Conservation (phyloP, 2,797 vertebrate species). For the Acanthopagrus latus region DNA sequence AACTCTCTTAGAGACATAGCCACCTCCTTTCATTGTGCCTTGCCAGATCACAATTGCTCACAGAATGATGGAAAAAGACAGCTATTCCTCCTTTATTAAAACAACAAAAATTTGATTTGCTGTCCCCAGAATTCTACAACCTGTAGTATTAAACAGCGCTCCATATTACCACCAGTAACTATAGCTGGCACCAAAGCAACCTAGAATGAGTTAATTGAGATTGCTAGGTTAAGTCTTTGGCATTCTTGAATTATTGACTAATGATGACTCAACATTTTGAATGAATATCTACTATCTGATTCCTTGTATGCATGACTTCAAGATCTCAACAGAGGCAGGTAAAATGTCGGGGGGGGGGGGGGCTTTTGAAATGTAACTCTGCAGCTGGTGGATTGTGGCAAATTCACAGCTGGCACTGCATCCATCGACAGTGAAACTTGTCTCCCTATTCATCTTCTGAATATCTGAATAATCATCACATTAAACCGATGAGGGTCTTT, state of each 20-base stretch:
- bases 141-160: no score
- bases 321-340: background rate
- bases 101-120: no score
- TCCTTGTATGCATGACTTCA: background rate
- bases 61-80: no score
- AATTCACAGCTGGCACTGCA: slow-evolving; percentile 34
- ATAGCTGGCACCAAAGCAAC: no score
- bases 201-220: no score
- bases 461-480: slow-evolving; percentile 30
- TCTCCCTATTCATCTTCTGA: slow-evolving; percentile 25
- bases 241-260: background rate
- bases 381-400: slow-evolving; percentile 13
- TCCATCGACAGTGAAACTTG: slow-evolving; percentile 35
- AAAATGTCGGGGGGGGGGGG: background rate
- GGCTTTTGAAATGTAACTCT: slow-evolving; percentile 24
- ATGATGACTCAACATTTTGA: background rate
- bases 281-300: background rate
- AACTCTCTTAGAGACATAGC: no score
- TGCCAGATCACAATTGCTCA: no score
- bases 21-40: no score
- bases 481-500: background rate
- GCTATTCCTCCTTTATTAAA: no score
- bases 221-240: background rate
- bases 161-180: no score
- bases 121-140: no score